Percentiles rank a stretch among this genome's conserved stretches.
These are phyloP conservation scores for Illadopsis cleaveri DNA, from an alignment of 2,113 vertebrate genomes.

Conservation along the genomic window DNA sequence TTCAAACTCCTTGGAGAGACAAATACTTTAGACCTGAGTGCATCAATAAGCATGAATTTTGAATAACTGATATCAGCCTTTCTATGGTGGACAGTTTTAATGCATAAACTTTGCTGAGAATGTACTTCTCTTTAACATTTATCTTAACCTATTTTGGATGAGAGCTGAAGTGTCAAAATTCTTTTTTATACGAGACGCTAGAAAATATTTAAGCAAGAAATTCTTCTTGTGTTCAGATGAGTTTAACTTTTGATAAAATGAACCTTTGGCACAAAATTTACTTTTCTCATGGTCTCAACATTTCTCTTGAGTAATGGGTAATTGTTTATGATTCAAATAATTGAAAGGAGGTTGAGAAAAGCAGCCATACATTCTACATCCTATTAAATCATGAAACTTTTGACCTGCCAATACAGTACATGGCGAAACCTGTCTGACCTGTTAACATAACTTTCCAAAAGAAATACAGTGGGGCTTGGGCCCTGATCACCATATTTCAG, in stretches of 20 bases:
- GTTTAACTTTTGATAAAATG: background rate
- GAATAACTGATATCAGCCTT: background rate
- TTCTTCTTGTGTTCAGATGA: background rate
- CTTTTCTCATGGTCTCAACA: background rate
- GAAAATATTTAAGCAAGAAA: background rate
- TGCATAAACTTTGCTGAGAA: background rate
- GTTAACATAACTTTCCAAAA: background rate
- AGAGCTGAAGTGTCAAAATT: background rate
- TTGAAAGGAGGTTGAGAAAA: background rate
- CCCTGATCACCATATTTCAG: background rate
- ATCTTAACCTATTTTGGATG: background rate
- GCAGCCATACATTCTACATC: background rate
- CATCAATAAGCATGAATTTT: background rate
- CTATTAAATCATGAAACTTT: background rate
- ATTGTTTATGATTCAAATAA: background rate
- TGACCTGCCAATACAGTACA: background rate
- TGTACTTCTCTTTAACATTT: background rate
- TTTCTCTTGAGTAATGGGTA: background rate
- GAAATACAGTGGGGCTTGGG: background rate
- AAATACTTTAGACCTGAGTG: background rate
- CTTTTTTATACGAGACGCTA: background rate
- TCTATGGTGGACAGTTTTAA: background rate
- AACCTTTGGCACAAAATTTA: background rate
- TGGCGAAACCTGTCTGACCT: background rate
- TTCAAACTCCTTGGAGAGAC: background rate